Evolutionary conservation across 2,888 invertebrate species (phyloP).

Genomic region (Chorisops tibialis): DNA sequence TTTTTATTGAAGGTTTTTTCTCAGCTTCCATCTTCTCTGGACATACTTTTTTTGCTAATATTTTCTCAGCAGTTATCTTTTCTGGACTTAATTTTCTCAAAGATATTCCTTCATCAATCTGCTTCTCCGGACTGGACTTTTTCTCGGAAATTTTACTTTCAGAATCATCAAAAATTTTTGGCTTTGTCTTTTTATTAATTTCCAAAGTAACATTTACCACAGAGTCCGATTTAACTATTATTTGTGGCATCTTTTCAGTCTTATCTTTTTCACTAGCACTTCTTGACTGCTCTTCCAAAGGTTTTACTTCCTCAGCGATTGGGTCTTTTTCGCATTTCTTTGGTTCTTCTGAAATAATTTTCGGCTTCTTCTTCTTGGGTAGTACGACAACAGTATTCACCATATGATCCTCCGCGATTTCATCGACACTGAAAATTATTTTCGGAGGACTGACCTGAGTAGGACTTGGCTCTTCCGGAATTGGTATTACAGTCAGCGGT

Average conservation of each 20-base stretch:
- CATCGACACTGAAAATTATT: constrained; percentile 49
- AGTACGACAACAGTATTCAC: constrained; percentile 48
- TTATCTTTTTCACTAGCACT: constrained; percentile 35
- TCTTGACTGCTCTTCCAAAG: constrained; percentile 36
- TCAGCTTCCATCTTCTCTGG: background rate
- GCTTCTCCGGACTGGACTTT: no score
- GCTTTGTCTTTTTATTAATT: background rate
- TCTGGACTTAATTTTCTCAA: background rate
- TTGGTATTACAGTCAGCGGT: constrained; percentile 33
- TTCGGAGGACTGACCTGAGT: constrained; percentile 40
- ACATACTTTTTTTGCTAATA: background rate
- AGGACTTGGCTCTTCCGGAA: constrained; percentile 26
- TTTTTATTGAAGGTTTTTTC: background rate
- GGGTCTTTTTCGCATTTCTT: background rate
- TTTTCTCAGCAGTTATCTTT: background rate
- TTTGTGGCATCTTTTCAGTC: constrained; percentile 7
- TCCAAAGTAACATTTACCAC: constrained; percentile 6
- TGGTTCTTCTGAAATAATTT: background rate
- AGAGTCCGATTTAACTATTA: constrained; percentile 15
- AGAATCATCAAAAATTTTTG: no score
- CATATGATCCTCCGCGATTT: constrained; percentile 48
- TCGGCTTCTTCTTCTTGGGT: constrained; percentile 40
- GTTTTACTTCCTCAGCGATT: background rate
- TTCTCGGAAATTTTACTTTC: no score
- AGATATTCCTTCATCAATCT: no score